Evolutionary conservation across 2,888 invertebrate genomes (phyloP).

Genomic region (Galerucella pusilla): DNA sequence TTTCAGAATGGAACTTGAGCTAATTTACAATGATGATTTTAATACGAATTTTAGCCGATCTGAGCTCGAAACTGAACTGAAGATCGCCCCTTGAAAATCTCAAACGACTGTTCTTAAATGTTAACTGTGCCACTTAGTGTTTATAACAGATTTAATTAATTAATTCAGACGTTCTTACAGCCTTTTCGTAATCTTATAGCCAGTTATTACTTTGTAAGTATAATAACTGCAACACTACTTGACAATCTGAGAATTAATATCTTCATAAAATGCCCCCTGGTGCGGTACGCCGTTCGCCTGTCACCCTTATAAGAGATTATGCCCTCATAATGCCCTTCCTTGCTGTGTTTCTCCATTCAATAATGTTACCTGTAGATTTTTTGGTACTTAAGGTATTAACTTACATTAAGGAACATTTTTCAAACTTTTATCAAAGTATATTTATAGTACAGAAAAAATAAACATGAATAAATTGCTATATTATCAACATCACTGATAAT

Average conservation of each 20-base stretch:
- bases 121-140: constrained; percentile 61
- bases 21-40: constrained; percentile 56
- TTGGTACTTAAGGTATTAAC: background rate
- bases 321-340: constrained; percentile 57
- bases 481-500: too few species aligned
- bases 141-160: constrained; percentile 66
- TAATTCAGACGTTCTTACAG: constrained; percentile 64
- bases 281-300: constrained; percentile 60
- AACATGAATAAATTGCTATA: too few species aligned
- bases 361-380: constrained; percentile 53
- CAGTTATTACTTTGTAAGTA: constrained; percentile 66
- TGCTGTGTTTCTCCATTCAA: constrained; percentile 42
- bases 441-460: too few species aligned
- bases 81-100: constrained; percentile 47
- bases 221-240: constrained; percentile 65
- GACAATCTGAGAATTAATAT: constrained; percentile 66
- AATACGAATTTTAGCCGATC: constrained; percentile 53
- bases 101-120: constrained; percentile 54
- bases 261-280: constrained; percentile 65
- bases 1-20: constrained; percentile 49
- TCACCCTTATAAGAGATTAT: constrained; percentile 64
- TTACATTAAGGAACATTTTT: too few species aligned
- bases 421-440: too few species aligned
- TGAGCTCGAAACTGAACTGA: constrained; percentile 43
- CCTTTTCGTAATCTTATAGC: constrained; percentile 64